A percentile compares a stretch with the other conserved stretches of the same genome.
Conservation (phyloP, 2,888 invertebrate genomes). For the Byasa hedistus region DNA sequence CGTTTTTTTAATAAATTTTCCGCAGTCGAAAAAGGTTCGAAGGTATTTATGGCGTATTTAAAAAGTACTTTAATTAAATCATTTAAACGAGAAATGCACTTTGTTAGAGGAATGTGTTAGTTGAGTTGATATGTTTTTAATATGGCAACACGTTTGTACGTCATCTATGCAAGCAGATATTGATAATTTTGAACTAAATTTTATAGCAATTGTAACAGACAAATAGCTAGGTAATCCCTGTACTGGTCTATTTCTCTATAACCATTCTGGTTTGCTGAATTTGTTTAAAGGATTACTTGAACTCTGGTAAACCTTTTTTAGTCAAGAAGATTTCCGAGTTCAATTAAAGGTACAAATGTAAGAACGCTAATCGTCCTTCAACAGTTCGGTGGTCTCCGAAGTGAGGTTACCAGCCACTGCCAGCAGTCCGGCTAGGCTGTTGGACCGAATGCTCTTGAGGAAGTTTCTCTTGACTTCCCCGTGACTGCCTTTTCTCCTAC, state of each 20-base stretch:
- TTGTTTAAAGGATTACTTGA: neutral
- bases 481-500: conserved; percentile 46
- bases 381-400: conserved; percentile 61
- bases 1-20: conserved; percentile 5
- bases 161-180: neutral
- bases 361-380: conserved; percentile 52
- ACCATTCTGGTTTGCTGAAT: neutral
- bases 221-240: no score
- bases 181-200: neutral
- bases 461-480: conserved; percentile 54
- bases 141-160: conserved; percentile 52
- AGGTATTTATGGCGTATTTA: conserved; percentile 7
- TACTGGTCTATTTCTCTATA: no score
- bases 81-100: conserved; percentile 35
- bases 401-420: conserved; percentile 49
- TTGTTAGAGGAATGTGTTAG: conserved; percentile 62
- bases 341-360: neutral
- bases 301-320: conserved; percentile 12
- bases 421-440: conserved; percentile 59
- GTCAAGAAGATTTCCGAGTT: conserved; percentile 16
- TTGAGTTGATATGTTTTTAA: conserved; percentile 69
- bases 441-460: conserved; percentile 60
- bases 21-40: conserved; percentile 23
- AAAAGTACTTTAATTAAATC: neutral
- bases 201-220: no score